Evolutionary conservation across 2,888 invertebrate genomes (phyloP), one percentile per base, ranked within the genome.

Genomic region (Pristionchus fissidentatus): DNA sequence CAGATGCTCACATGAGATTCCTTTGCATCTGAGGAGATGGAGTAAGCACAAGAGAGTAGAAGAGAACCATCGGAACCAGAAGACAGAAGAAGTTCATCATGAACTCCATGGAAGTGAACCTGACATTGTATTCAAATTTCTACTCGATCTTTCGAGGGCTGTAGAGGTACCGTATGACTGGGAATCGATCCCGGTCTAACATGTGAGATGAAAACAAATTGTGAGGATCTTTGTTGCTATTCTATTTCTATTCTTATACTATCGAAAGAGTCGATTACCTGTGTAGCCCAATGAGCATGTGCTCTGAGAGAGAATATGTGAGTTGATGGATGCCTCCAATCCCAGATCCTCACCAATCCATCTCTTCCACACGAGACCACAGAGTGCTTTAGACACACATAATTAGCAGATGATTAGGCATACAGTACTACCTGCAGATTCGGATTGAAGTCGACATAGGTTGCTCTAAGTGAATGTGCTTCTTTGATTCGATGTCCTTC

Each of bases 361-460:
- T 99, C 98, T 93, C 99, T 98, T 0, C 98, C 98, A 87, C 96
- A 97, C 1, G 96, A 97, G 0, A 96, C 96, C 86, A 98, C 92
- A 29, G 32, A 38, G 41, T 80, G 57, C 80, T 80, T 10, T 7
- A 84, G 84, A 79, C 38, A 88, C 87, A 85, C 83, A 85, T 87
- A 85, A 73, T 87, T n/a, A 84, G 49, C 5, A 62, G 3, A 29
- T 32, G 19, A 29, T 29, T 4, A 29, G 3, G 35, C 8, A n/a
- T 8, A 60, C 26, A 81, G 43, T 15, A 19, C 19, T 38, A 62
- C 57, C 35, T 83, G 97, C 8, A 88, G 79, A 93, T 98, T 98
- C n/a, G 97, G 96, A 93, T 99, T 99, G 92, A 97, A 98, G 93
- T 98, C 98, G 57, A 99, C 93, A 92, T 97, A 97, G 83, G 98